phyloP scores from a whole-genome alignment of 2,797 vertebrate genomes.

The Gadopsis marmoratus region DNA sequence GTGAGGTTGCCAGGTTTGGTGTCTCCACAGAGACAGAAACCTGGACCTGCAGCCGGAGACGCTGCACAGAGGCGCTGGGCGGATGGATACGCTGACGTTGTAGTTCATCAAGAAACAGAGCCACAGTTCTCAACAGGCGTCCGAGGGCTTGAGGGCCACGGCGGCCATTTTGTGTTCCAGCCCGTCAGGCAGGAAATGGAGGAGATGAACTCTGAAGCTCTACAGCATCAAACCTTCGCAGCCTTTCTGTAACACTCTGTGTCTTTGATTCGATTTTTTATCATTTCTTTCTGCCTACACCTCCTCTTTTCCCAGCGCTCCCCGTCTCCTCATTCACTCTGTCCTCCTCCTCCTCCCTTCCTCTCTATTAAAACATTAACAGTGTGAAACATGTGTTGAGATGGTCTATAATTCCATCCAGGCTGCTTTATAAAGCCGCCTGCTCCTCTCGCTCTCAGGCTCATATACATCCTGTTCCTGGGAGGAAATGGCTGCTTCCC shows the following conservation, averaged over 20 bases:
- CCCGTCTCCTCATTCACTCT: not conserved
- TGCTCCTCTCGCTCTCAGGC: constrained; percentile 36
- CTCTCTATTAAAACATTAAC: constrained; percentile 60
- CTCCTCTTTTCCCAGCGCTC: not conserved
- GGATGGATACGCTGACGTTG: not conserved
- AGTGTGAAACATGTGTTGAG: constrained; percentile 11
- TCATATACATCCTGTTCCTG: constrained; percentile 66
- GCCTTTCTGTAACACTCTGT: not conserved
- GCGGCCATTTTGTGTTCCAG: constrained; percentile 15
- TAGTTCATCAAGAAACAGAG: not conserved
- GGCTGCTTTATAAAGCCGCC: constrained; percentile 42
- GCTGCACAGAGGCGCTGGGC: no score
- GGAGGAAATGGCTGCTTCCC: constrained; percentile 69
- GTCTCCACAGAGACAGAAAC: no score
- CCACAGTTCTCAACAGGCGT: no score
- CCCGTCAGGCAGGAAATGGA: constrained; percentile 28
- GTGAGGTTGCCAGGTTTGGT: no score
- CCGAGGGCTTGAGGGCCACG: not conserved
- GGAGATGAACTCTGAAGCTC: not conserved
- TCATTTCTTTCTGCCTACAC: not conserved
- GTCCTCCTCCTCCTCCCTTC: not conserved
- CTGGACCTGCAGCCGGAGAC: no score
- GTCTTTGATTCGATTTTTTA: constrained; percentile 11
- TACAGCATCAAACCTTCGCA: not conserved
- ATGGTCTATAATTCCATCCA: constrained; percentile 57